These are phyloP conservation scores for Parambassis ranga DNA, from an alignment of 2,797 vertebrate species.

Conservation along the genomic window DNA sequence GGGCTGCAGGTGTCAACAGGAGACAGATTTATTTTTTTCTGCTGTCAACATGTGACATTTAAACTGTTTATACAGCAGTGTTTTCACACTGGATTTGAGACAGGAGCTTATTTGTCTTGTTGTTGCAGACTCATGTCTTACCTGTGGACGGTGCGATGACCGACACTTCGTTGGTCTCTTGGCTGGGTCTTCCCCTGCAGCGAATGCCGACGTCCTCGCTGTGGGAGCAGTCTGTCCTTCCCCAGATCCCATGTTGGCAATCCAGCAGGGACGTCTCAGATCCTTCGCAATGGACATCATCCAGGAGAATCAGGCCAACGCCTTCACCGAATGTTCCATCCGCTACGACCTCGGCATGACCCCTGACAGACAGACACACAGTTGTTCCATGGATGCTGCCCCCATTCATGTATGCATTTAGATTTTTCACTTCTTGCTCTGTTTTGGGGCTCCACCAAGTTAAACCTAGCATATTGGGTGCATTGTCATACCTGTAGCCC, in stretches of 20 bases:
- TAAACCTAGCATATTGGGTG: too few species aligned
- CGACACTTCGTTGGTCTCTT: slow-evolving; percentile 81
- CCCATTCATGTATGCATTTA: too few species aligned
- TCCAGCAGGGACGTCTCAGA: slow-evolving; percentile 87
- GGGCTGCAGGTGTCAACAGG: slow-evolving; percentile 17
- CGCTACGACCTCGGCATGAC: slow-evolving; percentile 73
- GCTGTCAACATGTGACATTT: slow-evolving; percentile 53
- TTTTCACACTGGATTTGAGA: background rate
- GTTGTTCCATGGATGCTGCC: too few species aligned
- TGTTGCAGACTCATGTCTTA: background rate
- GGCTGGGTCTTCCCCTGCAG: slow-evolving; percentile 76
- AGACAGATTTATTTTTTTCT: slow-evolving; percentile 29
- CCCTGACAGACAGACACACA: too few species aligned
- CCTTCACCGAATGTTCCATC: slow-evolving; percentile 84
- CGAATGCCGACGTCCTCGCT: slow-evolving; percentile 88
- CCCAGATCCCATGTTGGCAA: slow-evolving; percentile 89
- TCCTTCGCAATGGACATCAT: slow-evolving; percentile 89
- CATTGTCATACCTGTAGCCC: slow-evolving; percentile 86
- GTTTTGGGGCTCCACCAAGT: too few species aligned
- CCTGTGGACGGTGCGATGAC: slow-evolving; percentile 73
- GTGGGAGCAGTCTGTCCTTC: slow-evolving; percentile 93
- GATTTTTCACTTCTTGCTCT: too few species aligned
- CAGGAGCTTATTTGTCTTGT: background rate
- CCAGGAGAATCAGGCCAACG: slow-evolving; percentile 87
- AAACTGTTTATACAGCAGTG: background rate